Conservation (phyloP, 2,888 invertebrate species). For the Halictus quadricinctus region DNA sequence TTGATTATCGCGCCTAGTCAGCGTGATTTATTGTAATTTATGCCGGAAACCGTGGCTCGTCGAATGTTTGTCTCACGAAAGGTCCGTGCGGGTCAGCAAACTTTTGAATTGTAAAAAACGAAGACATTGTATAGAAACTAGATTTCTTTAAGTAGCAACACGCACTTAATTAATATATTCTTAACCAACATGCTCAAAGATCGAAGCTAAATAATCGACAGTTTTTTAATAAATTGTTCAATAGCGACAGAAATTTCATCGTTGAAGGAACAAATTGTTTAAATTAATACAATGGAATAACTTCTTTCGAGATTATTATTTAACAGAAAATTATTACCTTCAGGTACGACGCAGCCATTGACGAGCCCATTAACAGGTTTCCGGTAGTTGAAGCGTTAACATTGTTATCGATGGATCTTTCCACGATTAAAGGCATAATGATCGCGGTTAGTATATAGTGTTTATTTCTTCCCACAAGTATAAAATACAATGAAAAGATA, state of each 20-base stretch:
- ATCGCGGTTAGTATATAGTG: neutral
- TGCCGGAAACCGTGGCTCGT: neutral
- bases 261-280: neutral
- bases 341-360: neutral
- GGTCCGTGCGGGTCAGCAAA: neutral
- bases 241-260: neutral
- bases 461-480: neutral
- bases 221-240: neutral
- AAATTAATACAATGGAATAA: neutral
- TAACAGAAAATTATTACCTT: neutral
- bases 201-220: neutral
- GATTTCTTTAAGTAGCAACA: neutral
- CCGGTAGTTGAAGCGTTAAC: neutral
- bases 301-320: neutral
- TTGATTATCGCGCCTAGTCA: neutral
- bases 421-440: neutral
- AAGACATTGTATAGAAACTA: neutral
- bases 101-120: neutral
- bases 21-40: slow-evolving; percentile 40
- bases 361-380: slow-evolving; percentile 1
- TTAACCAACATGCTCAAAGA: neutral
- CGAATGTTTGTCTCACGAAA: neutral
- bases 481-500: neutral
- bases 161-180: neutral
- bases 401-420: neutral